Base-by-base conservation (phyloP, 1,140 invertebrate genomes). In the Batillaria attramentaria region DNA sequence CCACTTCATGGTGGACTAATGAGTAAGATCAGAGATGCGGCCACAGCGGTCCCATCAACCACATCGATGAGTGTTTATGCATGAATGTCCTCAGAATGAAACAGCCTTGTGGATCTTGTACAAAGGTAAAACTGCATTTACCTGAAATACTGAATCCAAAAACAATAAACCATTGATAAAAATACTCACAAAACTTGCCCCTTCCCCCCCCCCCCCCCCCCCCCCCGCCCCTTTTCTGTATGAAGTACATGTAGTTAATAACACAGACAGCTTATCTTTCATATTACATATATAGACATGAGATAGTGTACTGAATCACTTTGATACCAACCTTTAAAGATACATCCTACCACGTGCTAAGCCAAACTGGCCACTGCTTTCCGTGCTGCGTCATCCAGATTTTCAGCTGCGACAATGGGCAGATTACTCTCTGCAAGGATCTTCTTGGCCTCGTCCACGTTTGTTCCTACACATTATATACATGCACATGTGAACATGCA, bases 381-480 rank as follows among this genome's bases (percentile, higher is more conserved):
- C 87, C 94, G 93, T 0, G 98, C 98, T 50, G 97, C 98, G 90
- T 98, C 95, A 85, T 99, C 97, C 68, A 99, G 93, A 83, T 93
- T 93, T 6, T 96, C 95, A 65, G 96, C 95, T 16, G 87, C 78
- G 68, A 94, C 91, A 84, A 99, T 96, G 28, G 94, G 93, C 41
- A 99, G 91, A 37, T 94, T 94, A 75, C 97, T 98, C 65, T 97
- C 93, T 77, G 94, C 92, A 24, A 99, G 92, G 79, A 98, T 94
- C 81, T 92, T 88, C 82, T 92, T 93, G 0, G 94, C 94, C 83
- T 92, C 93, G 60, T 92, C 90, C 1, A 95, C 95, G 90, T 96
- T 96, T 70, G 95, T 96, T 57, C 89, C 89, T 90, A 75, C 13
- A 81, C 73, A n/a, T n/a, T n/a, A n/a, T n/a, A n/a, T n/a, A n/a